A percentile compares a stretch with the other conserved stretches of the same genome.
These are phyloP conservation scores for Azemiops feae DNA, from an alignment of 2,113 vertebrate species.

Conservation along the genomic window DNA sequence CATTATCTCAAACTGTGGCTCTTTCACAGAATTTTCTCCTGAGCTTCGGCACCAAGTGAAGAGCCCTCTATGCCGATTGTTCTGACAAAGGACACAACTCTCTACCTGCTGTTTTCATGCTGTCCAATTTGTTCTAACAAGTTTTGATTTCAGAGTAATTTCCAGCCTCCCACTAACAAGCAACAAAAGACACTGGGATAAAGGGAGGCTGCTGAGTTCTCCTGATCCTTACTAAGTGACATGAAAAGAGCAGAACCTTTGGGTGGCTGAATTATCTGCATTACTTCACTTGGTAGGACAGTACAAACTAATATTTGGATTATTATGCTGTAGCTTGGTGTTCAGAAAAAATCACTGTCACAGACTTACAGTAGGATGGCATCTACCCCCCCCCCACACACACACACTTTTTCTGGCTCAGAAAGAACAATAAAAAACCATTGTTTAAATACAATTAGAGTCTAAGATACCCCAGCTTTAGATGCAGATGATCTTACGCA, in stretches of 20 bases:
- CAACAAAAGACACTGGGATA: not conserved
- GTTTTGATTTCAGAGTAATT: not conserved
- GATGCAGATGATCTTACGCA: not conserved
- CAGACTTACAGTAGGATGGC: not conserved
- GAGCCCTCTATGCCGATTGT: not conserved
- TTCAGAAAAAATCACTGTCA: not conserved
- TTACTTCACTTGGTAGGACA: not conserved
- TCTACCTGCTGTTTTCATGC: not conserved
- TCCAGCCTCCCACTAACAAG: not conserved
- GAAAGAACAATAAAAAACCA: not conserved
- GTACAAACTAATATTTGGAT: not conserved
- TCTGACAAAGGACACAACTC: not conserved
- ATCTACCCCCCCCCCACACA: too few species aligned
- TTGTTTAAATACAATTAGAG: not conserved
- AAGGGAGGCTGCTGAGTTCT: not conserved
- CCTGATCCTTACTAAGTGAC: not conserved
- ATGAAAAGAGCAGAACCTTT: not conserved
- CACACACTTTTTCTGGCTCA: not conserved
- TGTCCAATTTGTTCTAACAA: not conserved
- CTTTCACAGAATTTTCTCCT: not conserved
- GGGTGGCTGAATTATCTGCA: not conserved
- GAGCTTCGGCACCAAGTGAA: not conserved
- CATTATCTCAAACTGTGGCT: not conserved
- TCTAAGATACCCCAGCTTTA: not conserved
- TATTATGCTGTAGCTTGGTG: not conserved